phyloP scores from a whole-genome alignment of 2,797 vertebrate species.

The Mormyrus proboscirostris region DNA sequence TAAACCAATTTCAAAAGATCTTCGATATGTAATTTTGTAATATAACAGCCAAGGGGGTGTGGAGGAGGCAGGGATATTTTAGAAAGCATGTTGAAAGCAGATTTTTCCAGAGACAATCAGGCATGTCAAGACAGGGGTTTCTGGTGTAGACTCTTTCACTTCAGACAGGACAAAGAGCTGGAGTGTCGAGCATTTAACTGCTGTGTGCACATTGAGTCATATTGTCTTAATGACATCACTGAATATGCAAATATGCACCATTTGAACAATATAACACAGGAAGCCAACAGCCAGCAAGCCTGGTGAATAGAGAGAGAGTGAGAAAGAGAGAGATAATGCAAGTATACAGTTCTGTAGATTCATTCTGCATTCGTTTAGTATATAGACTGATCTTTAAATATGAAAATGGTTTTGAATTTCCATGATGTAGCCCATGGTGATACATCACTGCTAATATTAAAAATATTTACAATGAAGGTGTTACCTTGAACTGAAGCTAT shows the following conservation, averaged over 20 bases:
- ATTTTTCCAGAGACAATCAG: background rate
- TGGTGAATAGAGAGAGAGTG: background rate
- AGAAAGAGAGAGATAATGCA: background rate
- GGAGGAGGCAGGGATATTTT: background rate
- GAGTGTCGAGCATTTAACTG: background rate
- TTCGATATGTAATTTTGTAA: background rate
- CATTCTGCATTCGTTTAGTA: background rate
- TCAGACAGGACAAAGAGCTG: background rate
- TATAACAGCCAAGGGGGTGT: background rate
- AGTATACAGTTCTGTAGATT: background rate
- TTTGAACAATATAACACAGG: background rate
- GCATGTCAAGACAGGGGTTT: background rate
- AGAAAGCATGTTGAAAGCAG: background rate
- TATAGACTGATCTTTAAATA: constrained; percentile 3
- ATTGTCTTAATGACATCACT: background rate
- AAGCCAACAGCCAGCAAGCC: background rate
- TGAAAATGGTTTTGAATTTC: background rate
- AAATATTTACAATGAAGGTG: background rate
- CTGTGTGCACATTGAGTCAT: background rate
- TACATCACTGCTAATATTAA: background rate
- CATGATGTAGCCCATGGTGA: background rate
- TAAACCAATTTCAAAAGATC: background rate
- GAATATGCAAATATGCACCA: background rate
- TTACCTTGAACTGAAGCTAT: background rate
- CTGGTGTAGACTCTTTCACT: background rate